Percentiles rank a stretch among this genome's conserved stretches.
phyloP scores from a whole-genome alignment of 2,888 invertebrate species.

The Junonia oenone region DNA sequence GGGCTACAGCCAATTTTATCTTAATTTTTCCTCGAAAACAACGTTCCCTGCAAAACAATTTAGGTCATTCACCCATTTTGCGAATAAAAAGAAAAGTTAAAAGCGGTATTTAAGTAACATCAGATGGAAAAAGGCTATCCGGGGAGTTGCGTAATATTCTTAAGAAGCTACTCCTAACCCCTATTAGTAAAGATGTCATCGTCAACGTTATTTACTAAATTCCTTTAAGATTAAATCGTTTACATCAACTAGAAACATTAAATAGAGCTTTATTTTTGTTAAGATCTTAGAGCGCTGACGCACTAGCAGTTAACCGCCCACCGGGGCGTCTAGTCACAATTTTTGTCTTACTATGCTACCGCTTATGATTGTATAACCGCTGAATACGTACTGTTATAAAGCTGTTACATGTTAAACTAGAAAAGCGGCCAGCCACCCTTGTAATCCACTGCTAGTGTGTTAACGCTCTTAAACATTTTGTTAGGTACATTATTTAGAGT shows the following conservation, averaged over 20 bases:
- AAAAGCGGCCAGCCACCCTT: too few relatives aligned
- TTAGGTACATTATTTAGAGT: too few relatives aligned
- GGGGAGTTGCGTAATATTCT: slow-evolving; percentile 5
- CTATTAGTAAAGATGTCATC: slow-evolving; percentile 5
- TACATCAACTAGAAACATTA: neutral
- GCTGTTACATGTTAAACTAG: too few relatives aligned
- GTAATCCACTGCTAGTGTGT: too few relatives aligned
- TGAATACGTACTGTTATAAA: too few relatives aligned
- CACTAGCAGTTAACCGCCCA: too few relatives aligned
- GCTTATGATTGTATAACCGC: too few relatives aligned
- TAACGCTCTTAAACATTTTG: too few relatives aligned
- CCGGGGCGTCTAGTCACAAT: too few relatives aligned
- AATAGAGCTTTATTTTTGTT: neutral
- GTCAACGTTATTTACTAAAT: slow-evolving; percentile 7
- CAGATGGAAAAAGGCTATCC: slow-evolving; percentile 5
- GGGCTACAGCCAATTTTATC: slow-evolving; percentile 1
- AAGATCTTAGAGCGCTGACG: too few relatives aligned
- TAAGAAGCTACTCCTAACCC: slow-evolving; percentile 1
- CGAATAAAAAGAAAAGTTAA: slow-evolving; percentile 11
- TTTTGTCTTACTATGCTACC: too few relatives aligned
- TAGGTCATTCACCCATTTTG: slow-evolving; percentile 11
- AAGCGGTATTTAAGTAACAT: slow-evolving; percentile 9
- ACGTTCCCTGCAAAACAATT: slow-evolving; percentile 4
- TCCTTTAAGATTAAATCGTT: neutral
- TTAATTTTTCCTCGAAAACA: slow-evolving; percentile 4